Conservation (phyloP, 2,797 vertebrate species). For the Taeniopygia guttata region DNA sequence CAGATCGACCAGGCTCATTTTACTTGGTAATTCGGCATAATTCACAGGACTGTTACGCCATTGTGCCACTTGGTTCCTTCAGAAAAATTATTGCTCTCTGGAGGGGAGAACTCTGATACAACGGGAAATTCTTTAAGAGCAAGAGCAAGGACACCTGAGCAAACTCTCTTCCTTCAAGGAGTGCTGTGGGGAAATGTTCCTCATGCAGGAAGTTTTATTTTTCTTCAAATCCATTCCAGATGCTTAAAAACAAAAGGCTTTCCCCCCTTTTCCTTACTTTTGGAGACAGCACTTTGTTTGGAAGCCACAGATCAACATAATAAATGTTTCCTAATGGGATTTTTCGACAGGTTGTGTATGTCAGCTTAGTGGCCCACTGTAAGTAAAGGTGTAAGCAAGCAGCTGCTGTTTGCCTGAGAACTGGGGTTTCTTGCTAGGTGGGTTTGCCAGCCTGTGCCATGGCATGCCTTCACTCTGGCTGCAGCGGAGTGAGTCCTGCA, state of each 20-base stretch:
- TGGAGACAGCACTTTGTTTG: neutral
- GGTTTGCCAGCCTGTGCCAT: neutral
- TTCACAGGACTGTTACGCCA: neutral
- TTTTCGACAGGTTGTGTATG: neutral
- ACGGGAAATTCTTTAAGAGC: neutral
- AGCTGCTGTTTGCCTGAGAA: neutral
- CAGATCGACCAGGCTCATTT: neutral
- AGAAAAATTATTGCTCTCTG: slow-evolving; percentile 33
- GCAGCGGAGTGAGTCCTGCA: neutral
- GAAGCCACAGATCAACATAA: slow-evolving; percentile 22
- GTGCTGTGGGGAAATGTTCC: neutral
- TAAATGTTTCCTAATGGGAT: neutral
- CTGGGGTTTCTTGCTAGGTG: neutral
- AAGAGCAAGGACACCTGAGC: slow-evolving; percentile 46
- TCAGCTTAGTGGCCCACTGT: neutral
- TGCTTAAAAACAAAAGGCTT: slow-evolving; percentile 10
- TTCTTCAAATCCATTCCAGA: slow-evolving; percentile 64
- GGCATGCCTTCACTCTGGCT: neutral
- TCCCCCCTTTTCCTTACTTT: neutral
- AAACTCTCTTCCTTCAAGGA: slow-evolving; percentile 38
- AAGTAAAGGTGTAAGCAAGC: neutral
- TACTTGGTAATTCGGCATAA: neutral
- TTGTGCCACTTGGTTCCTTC: neutral
- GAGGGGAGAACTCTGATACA: slow-evolving; percentile 26
- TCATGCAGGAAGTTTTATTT: slow-evolving; percentile 38